These are phyloP conservation scores for Tipula helvola DNA, from an alignment of 2,888 invertebrate species.

Conservation along the genomic window DNA sequence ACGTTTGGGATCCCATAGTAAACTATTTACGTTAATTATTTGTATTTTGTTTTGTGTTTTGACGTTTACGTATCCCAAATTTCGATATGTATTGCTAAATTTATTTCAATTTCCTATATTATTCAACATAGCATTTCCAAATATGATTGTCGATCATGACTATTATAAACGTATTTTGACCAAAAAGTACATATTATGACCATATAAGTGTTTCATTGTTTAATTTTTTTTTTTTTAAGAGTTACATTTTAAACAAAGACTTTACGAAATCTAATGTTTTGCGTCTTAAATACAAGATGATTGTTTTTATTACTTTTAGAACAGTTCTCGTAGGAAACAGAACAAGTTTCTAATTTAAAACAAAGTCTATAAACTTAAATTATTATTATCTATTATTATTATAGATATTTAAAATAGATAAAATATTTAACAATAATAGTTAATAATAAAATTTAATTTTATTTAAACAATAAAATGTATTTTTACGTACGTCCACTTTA, in stretches of 20 bases:
- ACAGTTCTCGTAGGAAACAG: background rate
- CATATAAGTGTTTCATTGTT: background rate
- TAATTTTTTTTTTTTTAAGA: background rate
- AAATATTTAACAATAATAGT: background rate
- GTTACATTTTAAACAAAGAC: background rate
- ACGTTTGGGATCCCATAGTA: too few species aligned
- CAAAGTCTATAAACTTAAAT: background rate
- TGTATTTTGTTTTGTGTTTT: too few species aligned
- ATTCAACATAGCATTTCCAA: background rate
- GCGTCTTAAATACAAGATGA: background rate
- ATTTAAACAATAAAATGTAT: background rate
- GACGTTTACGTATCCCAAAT: too few species aligned
- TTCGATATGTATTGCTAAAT: background rate
- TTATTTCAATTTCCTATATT: background rate
- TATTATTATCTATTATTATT: background rate
- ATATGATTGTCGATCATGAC: background rate
- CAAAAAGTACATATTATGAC: background rate
- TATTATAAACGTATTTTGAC: background rate
- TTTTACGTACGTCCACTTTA: background rate
- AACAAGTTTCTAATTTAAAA: background rate
- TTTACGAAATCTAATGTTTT: background rate
- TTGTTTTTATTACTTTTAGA: background rate
- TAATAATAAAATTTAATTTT: background rate
- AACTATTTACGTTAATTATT: too few species aligned
- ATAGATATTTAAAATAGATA: background rate